Evolutionary conservation across 1,140 invertebrate species (phyloP).

Genomic region (Drosophila santomea): DNA sequence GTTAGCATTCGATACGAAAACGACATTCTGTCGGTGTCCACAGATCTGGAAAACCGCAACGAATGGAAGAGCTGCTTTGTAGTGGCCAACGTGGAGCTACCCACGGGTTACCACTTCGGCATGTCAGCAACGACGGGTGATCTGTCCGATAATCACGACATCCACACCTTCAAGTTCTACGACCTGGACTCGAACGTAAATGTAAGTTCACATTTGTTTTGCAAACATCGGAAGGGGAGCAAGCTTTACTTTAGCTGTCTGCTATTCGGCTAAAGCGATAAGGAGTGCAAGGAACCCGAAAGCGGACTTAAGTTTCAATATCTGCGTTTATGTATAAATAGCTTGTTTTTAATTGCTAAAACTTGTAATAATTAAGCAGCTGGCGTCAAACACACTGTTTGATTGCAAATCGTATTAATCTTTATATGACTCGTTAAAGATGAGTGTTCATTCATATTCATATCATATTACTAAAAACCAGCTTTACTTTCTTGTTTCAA

Average conservation of each 20-base stretch:
- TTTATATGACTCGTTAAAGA: neutral
- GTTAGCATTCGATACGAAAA: conserved; percentile 96
- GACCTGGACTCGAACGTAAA: conserved; percentile 92
- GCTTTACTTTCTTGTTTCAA: neutral
- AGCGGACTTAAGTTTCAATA: neutral
- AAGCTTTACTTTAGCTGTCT: neutral
- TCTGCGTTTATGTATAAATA: neutral
- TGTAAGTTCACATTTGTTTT: conserved; percentile 85
- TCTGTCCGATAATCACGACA: conserved; percentile 98
- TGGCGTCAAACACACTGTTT: neutral
- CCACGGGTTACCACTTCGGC: conserved; percentile 98
- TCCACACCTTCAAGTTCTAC: conserved; percentile 95
- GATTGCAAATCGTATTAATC: neutral
- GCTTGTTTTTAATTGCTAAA: conserved; percentile 4
- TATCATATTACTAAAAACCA: conserved; percentile 7
- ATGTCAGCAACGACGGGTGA: conserved; percentile 98
- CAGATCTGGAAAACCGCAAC: conserved; percentile 95
- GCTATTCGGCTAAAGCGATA: neutral
- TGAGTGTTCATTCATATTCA: neutral
- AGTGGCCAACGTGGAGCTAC: conserved; percentile 95
- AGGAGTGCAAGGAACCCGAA: conserved; percentile 9
- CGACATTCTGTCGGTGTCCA: conserved; percentile 94
- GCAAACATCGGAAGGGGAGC: conserved; percentile 1
- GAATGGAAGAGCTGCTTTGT: conserved; percentile 97
- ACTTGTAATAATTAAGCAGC: conserved; percentile 5